Base-by-base conservation (phyloP, 2,113 vertebrate genomes). In the Sula dactylatra region DNA sequence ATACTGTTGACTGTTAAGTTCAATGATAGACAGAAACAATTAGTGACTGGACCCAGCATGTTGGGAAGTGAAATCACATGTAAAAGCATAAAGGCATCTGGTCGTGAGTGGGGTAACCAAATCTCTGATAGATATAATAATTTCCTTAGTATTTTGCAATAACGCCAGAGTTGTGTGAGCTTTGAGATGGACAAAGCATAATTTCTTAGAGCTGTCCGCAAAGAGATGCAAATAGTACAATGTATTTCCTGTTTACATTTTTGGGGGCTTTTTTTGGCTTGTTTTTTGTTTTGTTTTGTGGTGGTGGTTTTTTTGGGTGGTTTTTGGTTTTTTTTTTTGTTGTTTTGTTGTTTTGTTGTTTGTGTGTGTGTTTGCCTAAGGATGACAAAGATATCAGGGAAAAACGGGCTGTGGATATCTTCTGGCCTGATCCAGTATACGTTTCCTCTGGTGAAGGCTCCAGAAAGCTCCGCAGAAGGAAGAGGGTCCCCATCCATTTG, bases 201-300 rank as follows among this genome's bases (percentile, higher is more conserved):
- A 29, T 83, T 82, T 79, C 38, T 87, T 69, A 86, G 26, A 73
- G 16, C 7, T 79, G 19, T 44, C 24, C 25, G 26, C 8, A 44
- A 55, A 56, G 10, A 73, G 13, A 74, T 52, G 77, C 22, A 79
- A 12, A 69, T 26, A 42, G 27, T 27, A 27, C 24, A 45, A 34
- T 1, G 2, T 31, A 47, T 52, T 55, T 56, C 21, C 45, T 54
- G 38, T 31, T 69, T 26, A 59, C 36, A 17, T 16, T 32, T 59
- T 13, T 3, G 4, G 2, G 5, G 6, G 4, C 2, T 12, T 47
- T 58, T 50, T 27, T 32, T 3, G 0, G 9, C 10, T 64, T 58
- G 22, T 21, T 5, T 12, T 47, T 25, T 47, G 31, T 69, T 50
- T 38, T 21, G 9, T 25, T 66, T 20, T 38, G 83, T 36, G 2